Evolutionary conservation across 1,140 invertebrate species (phyloP).

Genomic region (Geopemphigus sp.): DNA sequence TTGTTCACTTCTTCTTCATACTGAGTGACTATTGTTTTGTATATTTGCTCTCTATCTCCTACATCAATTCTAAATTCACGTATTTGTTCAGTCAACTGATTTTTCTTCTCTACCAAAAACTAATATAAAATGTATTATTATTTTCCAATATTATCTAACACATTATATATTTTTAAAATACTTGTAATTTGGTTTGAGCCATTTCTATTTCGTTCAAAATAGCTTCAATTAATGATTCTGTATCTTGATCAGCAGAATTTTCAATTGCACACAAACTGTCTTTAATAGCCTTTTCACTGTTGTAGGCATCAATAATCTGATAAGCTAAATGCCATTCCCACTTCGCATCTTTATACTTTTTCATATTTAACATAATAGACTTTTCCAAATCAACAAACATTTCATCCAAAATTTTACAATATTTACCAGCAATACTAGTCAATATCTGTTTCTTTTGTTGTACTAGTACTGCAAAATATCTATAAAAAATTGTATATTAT

Average conservation of each 20-base stretch:
- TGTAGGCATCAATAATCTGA: conserved; percentile 2
- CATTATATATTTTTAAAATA: neutral
- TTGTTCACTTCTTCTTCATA: conserved; percentile 15
- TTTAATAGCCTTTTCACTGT: conserved; percentile 15
- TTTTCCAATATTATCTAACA: neutral
- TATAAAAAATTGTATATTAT: too few species aligned
- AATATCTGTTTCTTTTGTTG: conserved; percentile 10
- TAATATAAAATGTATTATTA: neutral
- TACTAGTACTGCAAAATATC: conserved; percentile 3
- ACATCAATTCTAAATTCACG: neutral
- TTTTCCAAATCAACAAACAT: conserved; percentile 17
- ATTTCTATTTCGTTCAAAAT: conserved; percentile 31
- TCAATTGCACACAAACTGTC: conserved; percentile 1
- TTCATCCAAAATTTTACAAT: conserved; percentile 35
- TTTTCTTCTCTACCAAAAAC: neutral
- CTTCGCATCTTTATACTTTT: conserved; percentile 25
- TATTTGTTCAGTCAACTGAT: conserved; percentile 1
- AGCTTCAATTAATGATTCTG: neutral
- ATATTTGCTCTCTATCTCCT: neutral
- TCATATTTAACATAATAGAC: neutral
- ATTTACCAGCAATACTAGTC: neutral
- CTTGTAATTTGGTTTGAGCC: conserved; percentile 17
- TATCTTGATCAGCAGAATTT: neutral
- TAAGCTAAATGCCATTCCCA: conserved; percentile 30
- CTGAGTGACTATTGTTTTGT: neutral